Conservation (phyloP, 2,797 vertebrate species). For the Eidolon dupreanum region DNA sequence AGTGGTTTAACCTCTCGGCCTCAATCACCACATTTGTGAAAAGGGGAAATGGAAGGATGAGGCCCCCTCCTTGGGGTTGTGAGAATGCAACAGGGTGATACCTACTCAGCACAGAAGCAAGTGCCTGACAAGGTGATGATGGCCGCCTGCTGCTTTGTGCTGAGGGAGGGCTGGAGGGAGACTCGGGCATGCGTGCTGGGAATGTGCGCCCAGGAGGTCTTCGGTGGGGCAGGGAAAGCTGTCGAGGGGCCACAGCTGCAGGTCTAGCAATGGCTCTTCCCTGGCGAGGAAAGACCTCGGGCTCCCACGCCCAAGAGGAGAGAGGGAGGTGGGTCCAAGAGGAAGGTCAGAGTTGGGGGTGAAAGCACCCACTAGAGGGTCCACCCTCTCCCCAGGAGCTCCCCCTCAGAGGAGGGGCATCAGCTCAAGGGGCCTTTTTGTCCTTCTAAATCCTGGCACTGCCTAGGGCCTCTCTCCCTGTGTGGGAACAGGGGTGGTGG, state of each 20-base stretch:
- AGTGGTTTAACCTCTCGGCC: not conserved
- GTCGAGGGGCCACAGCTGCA: not conserved
- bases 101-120: accelerated
- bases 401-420: not conserved
- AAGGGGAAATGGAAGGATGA: not conserved
- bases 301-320: not conserved
- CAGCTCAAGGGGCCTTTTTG: not conserved
- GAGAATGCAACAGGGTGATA: not conserved
- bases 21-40: not conserved
- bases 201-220: accelerated
- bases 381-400: not conserved
- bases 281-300: not conserved
- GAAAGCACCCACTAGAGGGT: not conserved
- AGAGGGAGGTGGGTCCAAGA: not conserved
- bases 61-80: no score
- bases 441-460: not conserved
- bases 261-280: not conserved
- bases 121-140: accelerated
- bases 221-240: not conserved
- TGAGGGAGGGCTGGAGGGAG: not conserved
- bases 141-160: not conserved
- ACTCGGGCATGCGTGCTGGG: accelerated
- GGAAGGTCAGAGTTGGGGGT: not conserved
- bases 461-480: not conserved
- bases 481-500: not conserved